Conservation (phyloP, 2,113 vertebrate species). For the Terrapene triunguis region DNA sequence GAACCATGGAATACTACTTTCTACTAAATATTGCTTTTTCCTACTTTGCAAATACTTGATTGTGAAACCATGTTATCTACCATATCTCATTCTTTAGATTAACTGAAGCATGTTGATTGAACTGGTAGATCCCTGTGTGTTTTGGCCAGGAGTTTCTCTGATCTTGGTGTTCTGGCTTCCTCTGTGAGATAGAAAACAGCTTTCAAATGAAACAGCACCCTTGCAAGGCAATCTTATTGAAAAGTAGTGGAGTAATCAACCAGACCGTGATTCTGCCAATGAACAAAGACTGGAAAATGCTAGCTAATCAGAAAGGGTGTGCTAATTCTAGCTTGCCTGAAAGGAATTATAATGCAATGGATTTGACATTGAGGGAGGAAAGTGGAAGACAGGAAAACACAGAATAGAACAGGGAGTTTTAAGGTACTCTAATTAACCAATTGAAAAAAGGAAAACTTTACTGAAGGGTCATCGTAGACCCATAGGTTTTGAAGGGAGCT, state of each 20-base stretch:
- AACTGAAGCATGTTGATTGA: neutral
- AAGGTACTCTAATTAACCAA: neutral
- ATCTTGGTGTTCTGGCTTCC: fast-evolving
- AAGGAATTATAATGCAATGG: neutral
- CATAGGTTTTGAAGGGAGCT: neutral
- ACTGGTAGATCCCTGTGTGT: neutral
- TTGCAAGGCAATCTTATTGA: neutral
- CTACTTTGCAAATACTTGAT: neutral
- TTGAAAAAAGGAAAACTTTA: neutral
- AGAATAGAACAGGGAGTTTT: neutral
- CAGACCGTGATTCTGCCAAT: neutral
- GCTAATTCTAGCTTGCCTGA: neutral
- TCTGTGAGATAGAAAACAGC: neutral
- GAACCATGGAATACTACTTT: neutral
- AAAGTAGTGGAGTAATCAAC: neutral
- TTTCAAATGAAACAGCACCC: neutral
- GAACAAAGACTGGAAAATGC: neutral
- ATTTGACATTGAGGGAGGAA: neutral
- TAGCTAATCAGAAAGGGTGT: neutral
- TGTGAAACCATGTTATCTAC: neutral
- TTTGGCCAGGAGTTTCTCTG: neutral
- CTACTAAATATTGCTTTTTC: neutral
- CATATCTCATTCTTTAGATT: neutral
- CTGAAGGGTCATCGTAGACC: neutral
- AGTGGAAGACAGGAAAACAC: neutral